Evolutionary conservation across 2,888 invertebrate genomes (phyloP).

Genomic region (Pterostichus niger): DNA sequence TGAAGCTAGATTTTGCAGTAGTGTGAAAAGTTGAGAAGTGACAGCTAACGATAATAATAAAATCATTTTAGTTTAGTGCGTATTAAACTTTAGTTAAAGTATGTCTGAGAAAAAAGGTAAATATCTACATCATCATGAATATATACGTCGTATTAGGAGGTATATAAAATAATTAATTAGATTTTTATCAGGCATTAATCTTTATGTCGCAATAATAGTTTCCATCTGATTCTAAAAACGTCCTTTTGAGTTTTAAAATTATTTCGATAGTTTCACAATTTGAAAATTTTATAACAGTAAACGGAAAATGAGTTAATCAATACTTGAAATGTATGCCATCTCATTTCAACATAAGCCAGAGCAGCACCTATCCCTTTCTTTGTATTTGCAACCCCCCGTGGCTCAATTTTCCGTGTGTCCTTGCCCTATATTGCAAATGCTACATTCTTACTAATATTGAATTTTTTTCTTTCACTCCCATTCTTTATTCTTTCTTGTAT

Average conservation of each 20-base stretch:
- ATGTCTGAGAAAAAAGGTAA: slow-evolving; percentile 74
- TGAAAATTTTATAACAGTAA: slow-evolving; percentile 54
- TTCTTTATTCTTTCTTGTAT: slow-evolving; percentile 1
- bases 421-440: slow-evolving; percentile 77
- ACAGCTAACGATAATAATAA: slow-evolving; percentile 62
- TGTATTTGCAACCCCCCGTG: slow-evolving; percentile 66
- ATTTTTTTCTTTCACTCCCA: slow-evolving; percentile 31
- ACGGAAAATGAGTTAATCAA: slow-evolving; percentile 67
- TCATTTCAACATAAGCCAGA: slow-evolving; percentile 63
- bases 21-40: slow-evolving; percentile 65
- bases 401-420: slow-evolving; percentile 72
- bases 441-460: slow-evolving; percentile 71
- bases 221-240: slow-evolving; percentile 57
- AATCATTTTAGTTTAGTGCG: slow-evolving; percentile 63
- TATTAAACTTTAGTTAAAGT: slow-evolving; percentile 68
- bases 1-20: slow-evolving; percentile 62
- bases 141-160: slow-evolving; percentile 55
- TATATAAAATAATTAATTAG: slow-evolving; percentile 59
- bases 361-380: slow-evolving; percentile 60
- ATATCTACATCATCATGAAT: slow-evolving; percentile 60
- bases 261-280: slow-evolving; percentile 43
- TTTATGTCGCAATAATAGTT: slow-evolving; percentile 61
- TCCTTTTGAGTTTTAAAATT: slow-evolving; percentile 37
- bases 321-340: slow-evolving; percentile 65
- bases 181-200: slow-evolving; percentile 64